Percentiles rank a stretch among this genome's conserved stretches.
phyloP scores from a whole-genome alignment of 2,888 invertebrate genomes.

The Drosophila leonis region DNA sequence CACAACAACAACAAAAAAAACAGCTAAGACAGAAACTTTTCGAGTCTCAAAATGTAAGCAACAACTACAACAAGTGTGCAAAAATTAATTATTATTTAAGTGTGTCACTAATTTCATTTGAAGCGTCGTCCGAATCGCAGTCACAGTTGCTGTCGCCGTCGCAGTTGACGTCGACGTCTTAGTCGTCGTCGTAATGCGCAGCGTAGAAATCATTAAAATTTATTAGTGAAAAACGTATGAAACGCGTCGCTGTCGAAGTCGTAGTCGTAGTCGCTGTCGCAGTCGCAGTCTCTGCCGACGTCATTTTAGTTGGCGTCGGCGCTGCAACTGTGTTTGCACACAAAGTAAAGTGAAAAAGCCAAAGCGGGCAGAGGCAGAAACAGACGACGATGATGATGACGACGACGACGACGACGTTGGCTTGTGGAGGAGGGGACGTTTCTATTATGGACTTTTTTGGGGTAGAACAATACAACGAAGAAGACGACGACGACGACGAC shows the following conservation, averaged over 20 bases:
- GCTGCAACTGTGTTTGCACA: conserved; percentile 65
- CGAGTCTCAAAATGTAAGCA: conserved; percentile 58
- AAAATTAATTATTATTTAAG: conserved; percentile 79
- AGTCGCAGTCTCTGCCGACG: conserved; percentile 33
- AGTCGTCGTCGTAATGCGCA: conserved; percentile 61
- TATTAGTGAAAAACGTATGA: conserved; percentile 59
- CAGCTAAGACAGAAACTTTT: conserved; percentile 33
- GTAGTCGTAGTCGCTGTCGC: conserved; percentile 30
- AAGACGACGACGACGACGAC: conserved; percentile 36
- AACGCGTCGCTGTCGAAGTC: conserved; percentile 41
- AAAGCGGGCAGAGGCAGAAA: conserved; percentile 36
- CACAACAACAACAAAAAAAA: conserved; percentile 36
- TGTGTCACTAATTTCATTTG: conserved; percentile 79
- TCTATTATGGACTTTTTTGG: conserved; percentile 69
- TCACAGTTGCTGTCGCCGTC: conserved; percentile 39
- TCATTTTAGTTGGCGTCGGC: conserved; percentile 51
- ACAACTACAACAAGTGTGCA: conserved; percentile 77
- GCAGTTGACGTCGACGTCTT: conserved; percentile 25
- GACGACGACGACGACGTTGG: conserved; percentile 31
- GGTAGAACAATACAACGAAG: conserved; percentile 72
- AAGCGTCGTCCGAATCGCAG: conserved; percentile 56
- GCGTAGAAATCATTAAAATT: conserved; percentile 75
- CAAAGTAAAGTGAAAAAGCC: conserved; percentile 53
- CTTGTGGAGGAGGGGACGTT: conserved; percentile 37
- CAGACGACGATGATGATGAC: conserved; percentile 35